phyloP scores from a whole-genome alignment of 2,797 vertebrate genomes.

The Pogoniulus pusillus region DNA sequence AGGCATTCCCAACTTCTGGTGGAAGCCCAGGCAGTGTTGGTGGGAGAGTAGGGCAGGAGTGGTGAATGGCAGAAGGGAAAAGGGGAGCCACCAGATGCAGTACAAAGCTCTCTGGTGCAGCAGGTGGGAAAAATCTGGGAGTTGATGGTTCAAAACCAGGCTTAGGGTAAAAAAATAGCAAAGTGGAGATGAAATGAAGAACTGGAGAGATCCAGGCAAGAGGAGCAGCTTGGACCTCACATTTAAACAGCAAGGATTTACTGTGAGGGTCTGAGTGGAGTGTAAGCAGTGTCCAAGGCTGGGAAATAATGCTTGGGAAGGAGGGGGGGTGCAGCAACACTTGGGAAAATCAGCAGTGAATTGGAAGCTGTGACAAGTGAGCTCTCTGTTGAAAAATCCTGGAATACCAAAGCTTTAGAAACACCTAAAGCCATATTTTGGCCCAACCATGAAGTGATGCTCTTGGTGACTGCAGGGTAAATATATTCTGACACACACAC shows the following conservation, averaged over 20 bases:
- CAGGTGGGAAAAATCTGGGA: constrained; percentile 21
- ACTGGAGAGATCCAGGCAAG: constrained; percentile 40
- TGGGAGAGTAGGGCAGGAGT: too few species aligned
- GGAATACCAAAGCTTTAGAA: constrained; percentile 31
- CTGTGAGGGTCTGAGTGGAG: constrained; percentile 13
- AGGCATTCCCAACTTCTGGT: constrained; percentile 45
- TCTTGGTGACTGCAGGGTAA: neutral
- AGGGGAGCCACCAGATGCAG: neutral
- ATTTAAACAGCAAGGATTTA: constrained; percentile 55
- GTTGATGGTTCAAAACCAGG: constrained; percentile 41
- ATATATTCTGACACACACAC: neutral
- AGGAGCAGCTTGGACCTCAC: constrained; percentile 40
- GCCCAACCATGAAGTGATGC: neutral
- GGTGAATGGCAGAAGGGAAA: neutral
- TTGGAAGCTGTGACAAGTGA: constrained; percentile 29
- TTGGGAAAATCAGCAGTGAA: constrained; percentile 19
- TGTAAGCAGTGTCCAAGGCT: constrained; percentile 39
- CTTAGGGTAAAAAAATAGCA: constrained; percentile 26
- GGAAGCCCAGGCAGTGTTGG: constrained; percentile 27
- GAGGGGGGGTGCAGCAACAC: neutral
- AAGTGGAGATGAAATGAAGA: constrained; percentile 29
- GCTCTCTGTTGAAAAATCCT: constrained; percentile 16
- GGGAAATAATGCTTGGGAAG: neutral
- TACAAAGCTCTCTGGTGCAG: neutral
- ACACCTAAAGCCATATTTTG: constrained; percentile 24